Evolutionary conservation across 2,113 vertebrate genomes (phyloP).

Genomic region (Lasiurus borealis): DNA sequence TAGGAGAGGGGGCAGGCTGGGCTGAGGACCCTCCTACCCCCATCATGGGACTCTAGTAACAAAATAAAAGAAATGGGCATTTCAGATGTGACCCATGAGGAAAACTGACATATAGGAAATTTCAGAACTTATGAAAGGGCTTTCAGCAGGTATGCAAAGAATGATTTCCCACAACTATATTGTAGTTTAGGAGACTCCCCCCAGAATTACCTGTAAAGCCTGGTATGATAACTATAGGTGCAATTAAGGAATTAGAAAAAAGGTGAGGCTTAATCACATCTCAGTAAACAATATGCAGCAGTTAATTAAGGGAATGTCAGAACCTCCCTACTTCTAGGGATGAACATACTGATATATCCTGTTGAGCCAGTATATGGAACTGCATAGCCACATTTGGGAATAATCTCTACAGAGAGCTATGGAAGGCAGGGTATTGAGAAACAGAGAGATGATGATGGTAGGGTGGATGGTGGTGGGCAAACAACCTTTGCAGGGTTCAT

Average conservation of each 20-base stretch:
- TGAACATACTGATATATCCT: neutral
- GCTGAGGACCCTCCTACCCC: no score
- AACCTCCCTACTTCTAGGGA: neutral
- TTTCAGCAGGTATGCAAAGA: neutral
- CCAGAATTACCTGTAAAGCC: neutral
- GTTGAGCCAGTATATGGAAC: neutral
- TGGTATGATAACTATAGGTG: neutral
- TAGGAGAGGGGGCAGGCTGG: no score
- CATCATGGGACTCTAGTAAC: neutral
- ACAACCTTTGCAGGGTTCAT: neutral
- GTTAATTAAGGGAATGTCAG: neutral
- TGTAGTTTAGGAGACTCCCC: neutral
- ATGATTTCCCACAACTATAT: neutral
- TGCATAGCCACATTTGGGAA: rapidly evolving
- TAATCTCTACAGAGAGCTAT: neutral
- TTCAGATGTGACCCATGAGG: neutral
- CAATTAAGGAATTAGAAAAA: neutral
- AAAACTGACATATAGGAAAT: neutral
- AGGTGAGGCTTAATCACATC: neutral
- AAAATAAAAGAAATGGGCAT: neutral
- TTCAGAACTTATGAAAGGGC: neutral
- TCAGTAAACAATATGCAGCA: neutral
- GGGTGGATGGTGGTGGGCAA: rapidly evolving
- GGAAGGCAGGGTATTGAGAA: neutral
- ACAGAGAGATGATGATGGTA: rapidly evolving